Evolutionary conservation across 2,888 invertebrate genomes (phyloP).

Genomic region (Gnatocerus cornutus): DNA sequence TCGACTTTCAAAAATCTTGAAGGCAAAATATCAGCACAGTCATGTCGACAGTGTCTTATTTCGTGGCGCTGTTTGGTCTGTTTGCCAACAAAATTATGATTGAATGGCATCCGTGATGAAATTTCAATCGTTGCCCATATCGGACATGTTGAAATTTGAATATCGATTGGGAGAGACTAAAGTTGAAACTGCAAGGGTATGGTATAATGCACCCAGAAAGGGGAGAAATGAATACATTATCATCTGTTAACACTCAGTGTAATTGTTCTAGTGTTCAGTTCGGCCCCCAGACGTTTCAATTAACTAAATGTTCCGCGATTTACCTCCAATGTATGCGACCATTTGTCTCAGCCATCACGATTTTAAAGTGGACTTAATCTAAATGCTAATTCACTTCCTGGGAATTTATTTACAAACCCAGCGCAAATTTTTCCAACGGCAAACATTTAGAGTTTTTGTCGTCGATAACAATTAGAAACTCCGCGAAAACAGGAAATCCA

Average conservation of each 20-base stretch:
- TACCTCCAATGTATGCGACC: conserved; percentile 66
- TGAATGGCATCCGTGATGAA: conserved; percentile 25
- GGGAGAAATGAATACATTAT: conserved; percentile 70
- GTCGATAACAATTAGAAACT: conserved; percentile 33
- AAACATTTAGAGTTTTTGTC: background rate
- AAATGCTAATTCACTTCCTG: conserved; percentile 66
- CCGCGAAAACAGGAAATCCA: conserved; percentile 34
- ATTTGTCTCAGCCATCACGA: conserved; percentile 64
- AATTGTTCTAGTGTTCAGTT: conserved; percentile 70
- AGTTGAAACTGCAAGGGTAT: conserved; percentile 45
- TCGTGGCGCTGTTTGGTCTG: background rate
- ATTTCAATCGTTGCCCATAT: conserved; percentile 27
- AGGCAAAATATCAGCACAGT: too few relatives aligned
- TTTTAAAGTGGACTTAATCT: conserved; percentile 65
- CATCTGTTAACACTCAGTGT: conserved; percentile 72
- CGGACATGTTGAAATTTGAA: conserved; percentile 34
- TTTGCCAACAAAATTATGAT: conserved; percentile 23
- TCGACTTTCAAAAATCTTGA: too few relatives aligned
- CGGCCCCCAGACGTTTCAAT: conserved; percentile 71
- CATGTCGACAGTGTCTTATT: background rate
- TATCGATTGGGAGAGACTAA: conserved; percentile 44
- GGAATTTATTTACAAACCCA: conserved; percentile 22
- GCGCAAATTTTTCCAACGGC: conserved; percentile 8
- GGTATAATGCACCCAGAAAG: conserved; percentile 41
- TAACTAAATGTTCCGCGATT: conserved; percentile 72